Evolutionary conservation across 2,888 invertebrate species (phyloP), one percentile per base, ranked within the genome.

Genomic region (Chydorus sphaericus): DNA sequence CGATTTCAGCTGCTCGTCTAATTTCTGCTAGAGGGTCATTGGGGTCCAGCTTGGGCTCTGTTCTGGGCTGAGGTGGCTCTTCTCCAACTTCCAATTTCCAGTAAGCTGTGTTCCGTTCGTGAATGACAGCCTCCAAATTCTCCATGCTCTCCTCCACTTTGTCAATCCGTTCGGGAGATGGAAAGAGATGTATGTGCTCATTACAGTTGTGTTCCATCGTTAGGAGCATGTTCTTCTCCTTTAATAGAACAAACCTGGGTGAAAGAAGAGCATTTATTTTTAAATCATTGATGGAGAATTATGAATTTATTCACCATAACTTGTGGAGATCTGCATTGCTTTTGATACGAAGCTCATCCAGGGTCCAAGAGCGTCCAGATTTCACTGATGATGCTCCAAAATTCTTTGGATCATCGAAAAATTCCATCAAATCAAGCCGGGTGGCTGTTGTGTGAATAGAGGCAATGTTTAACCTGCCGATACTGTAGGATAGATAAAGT

Each of bases 251-350:
- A 71, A 76, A 86, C 84, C 84, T 83, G 61, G 20, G 61, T 58
- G n/a, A n/a, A n/a, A n/a, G n/a, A n/a, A n/a, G n/a, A n/a, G n/a
- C n/a, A n/a, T n/a, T n/a, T n/a, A n/a, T n/a, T n/a, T n/a, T n/a
- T n/a, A n/a, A n/a, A n/a, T n/a, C 36, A 16, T 16, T 11, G 33
- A 11, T 57, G 18, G 20, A 39, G 10, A 16, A 28, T 33, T 16
- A 7, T 48, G n/a, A 16, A 11, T 7, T n/a, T 53, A 36, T 66
- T 66, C 77, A 94, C 97, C 98, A 98, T 58, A 98, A 72, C 73
- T 97, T 94, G 69, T 98, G 98, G 57, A 98, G 76, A 71, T 98
- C 98, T 52, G 81, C 75, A 68, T 94, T 97, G 49, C 91, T 91
- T 71, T 97, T 98, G 50, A 96, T 79, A 65, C 98, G 76, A 20